Percentiles rank a stretch among this genome's conserved stretches.
phyloP scores from a whole-genome alignment of 2,797 vertebrate species.

The Falco rusticolus region DNA sequence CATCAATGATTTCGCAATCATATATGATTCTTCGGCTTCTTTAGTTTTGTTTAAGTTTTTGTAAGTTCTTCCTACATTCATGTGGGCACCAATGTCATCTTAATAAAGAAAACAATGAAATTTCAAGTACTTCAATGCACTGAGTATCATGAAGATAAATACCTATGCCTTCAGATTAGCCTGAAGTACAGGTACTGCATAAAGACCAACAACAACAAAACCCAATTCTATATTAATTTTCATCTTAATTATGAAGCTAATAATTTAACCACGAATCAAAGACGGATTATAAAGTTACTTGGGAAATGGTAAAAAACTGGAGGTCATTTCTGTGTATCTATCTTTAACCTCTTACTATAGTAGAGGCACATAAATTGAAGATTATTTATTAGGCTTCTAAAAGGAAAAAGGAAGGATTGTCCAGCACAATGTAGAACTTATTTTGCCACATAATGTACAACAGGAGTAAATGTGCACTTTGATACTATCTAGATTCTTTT shows the following conservation, averaged over 20 bases:
- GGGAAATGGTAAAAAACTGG: not conserved
- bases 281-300: not conserved
- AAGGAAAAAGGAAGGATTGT: not conserved
- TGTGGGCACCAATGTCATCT: conserved; percentile 99
- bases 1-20: conserved; percentile 97
- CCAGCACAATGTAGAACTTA: not conserved
- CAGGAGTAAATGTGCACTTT: not conserved
- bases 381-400: not conserved
- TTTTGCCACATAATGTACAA: not conserved
- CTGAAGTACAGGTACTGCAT: not conserved
- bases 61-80: conserved; percentile 99
- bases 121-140: not conserved
- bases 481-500: not conserved
- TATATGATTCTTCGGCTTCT: conserved; percentile 95
- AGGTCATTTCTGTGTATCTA: not conserved
- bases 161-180: not conserved
- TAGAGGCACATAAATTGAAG: not conserved
- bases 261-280: not conserved
- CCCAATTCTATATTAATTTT: not conserved
- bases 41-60: conserved; percentile 96
- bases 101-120: conserved; percentile 30
- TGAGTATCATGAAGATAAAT: not conserved
- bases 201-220: not conserved
- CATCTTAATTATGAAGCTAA: not conserved
- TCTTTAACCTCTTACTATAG: not conserved